phyloP scores from a whole-genome alignment of 2,113 vertebrate genomes.

The Rallus limicola region DNA sequence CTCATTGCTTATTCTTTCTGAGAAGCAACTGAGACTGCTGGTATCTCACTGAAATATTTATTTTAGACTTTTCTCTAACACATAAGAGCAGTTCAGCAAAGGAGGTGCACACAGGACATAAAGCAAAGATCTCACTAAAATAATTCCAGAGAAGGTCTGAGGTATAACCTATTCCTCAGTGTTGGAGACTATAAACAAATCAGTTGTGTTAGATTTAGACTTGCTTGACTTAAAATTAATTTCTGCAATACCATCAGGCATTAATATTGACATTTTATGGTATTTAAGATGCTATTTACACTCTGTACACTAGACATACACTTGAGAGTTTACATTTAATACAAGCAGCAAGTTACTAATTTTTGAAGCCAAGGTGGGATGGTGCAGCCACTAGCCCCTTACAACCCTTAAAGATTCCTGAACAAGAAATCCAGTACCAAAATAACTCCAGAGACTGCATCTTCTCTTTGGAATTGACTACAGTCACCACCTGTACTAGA shows the following conservation, averaged over 20 bases:
- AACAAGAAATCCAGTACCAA: not conserved
- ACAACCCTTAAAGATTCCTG: not conserved
- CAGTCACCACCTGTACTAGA: not conserved
- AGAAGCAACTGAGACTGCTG: not conserved
- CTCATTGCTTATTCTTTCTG: not conserved
- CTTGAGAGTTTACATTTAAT: slow-evolving; percentile 10
- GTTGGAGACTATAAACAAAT: slow-evolving; percentile 41
- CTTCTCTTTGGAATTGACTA: not conserved
- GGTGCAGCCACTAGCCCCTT: not conserved
- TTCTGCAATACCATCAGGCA: slow-evolving; percentile 21
- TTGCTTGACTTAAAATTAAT: slow-evolving; percentile 54
- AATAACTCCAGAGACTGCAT: not conserved
- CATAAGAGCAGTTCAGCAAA: slow-evolving; percentile 37
- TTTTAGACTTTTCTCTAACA: slow-evolving; percentile 52
- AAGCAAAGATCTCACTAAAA: not conserved
- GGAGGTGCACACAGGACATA: not conserved
- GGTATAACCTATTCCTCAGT: not conserved
- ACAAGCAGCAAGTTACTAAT: not conserved
- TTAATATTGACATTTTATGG: slow-evolving; percentile 50
- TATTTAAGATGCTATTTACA: slow-evolving; percentile 67
- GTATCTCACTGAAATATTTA: slow-evolving; percentile 38
- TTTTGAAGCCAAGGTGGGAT: slow-evolving; percentile 12
- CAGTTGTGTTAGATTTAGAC: slow-evolving; percentile 11
- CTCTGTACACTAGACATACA: not conserved
- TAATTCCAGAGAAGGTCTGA: not conserved